Evolutionary conservation across 2,113 vertebrate genomes (phyloP), one percentile per base, ranked within the genome.

Genomic region (Entomyzon cyanotis): DNA sequence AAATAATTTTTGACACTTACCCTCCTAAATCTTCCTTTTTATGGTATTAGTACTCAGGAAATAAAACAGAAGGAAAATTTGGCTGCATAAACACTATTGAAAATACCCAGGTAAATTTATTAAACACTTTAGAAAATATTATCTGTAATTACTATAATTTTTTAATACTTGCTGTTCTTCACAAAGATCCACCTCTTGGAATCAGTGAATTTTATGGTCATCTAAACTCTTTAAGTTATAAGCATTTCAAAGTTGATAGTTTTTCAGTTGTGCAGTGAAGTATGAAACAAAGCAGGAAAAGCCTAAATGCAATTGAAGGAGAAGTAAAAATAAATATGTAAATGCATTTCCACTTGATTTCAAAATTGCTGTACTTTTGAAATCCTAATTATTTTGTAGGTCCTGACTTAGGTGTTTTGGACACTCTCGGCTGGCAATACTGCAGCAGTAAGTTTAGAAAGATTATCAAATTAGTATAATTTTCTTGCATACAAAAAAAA

Each of bases 211-310:
- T 91, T 89, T 79, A 27, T n/a, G 44, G 33, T 92, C 16, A 44
- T 67, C 69, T 89, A 42, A 83, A 56, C 25, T 79, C 46, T 39
- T 39, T 58, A 46, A 87, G 28, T 73, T 88, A 35, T 56, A 90
- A 79, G 21, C 12, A 39, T 46, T 84, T 92, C 5, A 42, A 1
- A 91, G 49, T 30, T 68, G 49, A 93, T 75, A 30, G 39, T 2
- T 91, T 88, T 87, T 89, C 47, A 63, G 52, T 95, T 96, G 56
- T 91, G 94, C 84, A 93, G 84, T 73, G 78, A 79, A 65, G 44
- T 76, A 64, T 82, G 87, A 93, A 89, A 91, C 35, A 76, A 93
- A 93, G 94, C 80, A 92, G 89, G 94, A 97, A 95, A 95, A 95
- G 84, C 84, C 65, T 95, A 87, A 94, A 58, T 89, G 91, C 46